phyloP scores from a whole-genome alignment of 2,113 vertebrate species.

The Cyanoramphus novaezelandiae region DNA sequence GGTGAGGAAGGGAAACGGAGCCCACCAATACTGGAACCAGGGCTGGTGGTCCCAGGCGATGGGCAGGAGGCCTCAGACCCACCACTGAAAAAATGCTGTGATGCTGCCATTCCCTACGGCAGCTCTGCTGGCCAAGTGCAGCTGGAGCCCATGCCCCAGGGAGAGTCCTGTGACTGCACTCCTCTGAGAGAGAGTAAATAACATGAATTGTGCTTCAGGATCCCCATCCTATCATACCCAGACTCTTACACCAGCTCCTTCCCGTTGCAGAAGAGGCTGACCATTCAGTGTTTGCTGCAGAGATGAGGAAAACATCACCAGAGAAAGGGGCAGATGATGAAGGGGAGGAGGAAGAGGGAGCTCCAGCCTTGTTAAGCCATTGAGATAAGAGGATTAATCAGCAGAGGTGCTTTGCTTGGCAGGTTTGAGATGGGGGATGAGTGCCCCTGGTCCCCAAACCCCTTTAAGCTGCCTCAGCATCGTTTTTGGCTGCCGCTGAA shows the following conservation, averaged over 20 bases:
- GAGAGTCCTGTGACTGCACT: background rate
- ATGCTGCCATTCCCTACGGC: background rate
- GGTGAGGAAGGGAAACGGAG: background rate
- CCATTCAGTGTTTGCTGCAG: background rate
- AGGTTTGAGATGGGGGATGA: background rate
- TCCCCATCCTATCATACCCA: accelerated
- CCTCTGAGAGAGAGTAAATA: background rate
- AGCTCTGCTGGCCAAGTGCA: background rate
- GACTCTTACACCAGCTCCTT: no score
- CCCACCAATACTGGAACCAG: background rate
- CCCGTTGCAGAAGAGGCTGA: accelerated
- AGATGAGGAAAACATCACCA: background rate
- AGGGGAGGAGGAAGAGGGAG: background rate
- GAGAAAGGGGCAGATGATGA: background rate
- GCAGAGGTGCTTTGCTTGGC: background rate
- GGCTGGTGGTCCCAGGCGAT: accelerated
- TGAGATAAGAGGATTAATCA: background rate
- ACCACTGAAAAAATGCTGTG: accelerated
- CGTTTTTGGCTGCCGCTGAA: background rate
- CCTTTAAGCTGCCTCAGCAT: background rate
- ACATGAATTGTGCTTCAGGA: background rate
- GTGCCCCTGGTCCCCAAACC: background rate
- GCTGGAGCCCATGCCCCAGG: background rate
- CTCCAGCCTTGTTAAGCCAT: background rate
- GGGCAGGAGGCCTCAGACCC: background rate